A percentile compares a stretch with the other conserved stretches of the same genome.
These are phyloP conservation scores for Panopea generosa DNA, from an alignment of 2,888 invertebrate genomes.

Conservation along the genomic window DNA sequence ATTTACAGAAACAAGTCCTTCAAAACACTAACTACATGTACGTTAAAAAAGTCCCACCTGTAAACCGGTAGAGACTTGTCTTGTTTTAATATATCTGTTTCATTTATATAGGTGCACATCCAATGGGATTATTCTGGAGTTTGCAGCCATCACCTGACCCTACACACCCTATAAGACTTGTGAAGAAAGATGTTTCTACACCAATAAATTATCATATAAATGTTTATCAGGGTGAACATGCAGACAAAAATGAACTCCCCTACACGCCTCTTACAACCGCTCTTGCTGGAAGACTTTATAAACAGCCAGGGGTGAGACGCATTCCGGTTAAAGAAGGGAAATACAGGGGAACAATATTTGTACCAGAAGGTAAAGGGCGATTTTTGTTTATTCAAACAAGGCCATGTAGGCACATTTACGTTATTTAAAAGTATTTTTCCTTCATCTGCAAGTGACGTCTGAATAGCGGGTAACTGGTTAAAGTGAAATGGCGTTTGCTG, in stretches of 20 bases:
- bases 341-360: neutral
- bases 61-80: too few relatives aligned
- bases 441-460: too few relatives aligned
- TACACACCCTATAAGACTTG: conserved; percentile 56
- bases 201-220: conserved; percentile 65
- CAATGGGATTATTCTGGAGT: conserved; percentile 79
- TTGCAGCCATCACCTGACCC: conserved; percentile 58
- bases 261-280: conserved; percentile 14
- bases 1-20: too few relatives aligned
- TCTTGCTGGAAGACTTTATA: conserved; percentile 29
- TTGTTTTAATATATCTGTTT: too few relatives aligned
- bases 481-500: too few relatives aligned
- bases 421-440: too few relatives aligned
- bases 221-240: conserved; percentile 40
- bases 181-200: conserved; percentile 69
- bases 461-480: too few relatives aligned
- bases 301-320: conserved; percentile 38
- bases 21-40: too few relatives aligned
- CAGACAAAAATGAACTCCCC: neutral
- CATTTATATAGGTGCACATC: conserved; percentile 79
- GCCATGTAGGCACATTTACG: too few relatives aligned
- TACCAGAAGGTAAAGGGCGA: conserved; percentile 1
- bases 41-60: too few relatives aligned
- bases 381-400: too few relatives aligned
- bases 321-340: conserved; percentile 22